Conservation (phyloP, 2,888 invertebrate genomes). For the Chironomus tentans region DNA sequence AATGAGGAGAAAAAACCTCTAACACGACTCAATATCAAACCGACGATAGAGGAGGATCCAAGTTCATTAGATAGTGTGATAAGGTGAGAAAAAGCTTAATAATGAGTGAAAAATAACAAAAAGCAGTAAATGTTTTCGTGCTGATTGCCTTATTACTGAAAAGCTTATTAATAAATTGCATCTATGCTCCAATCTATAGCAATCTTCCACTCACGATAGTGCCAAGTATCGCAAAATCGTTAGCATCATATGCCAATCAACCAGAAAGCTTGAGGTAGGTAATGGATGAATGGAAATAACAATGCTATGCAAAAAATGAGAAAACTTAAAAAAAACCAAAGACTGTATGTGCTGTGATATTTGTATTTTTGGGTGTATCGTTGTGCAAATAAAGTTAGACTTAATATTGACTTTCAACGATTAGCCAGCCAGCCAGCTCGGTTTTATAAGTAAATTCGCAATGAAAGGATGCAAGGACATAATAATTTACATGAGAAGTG, state of each 20-base stretch:
- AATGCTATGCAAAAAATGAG: too few species aligned
- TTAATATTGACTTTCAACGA: too few species aligned
- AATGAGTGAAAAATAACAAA: neutral
- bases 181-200: neutral
- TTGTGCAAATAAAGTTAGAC: too few species aligned
- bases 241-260: slow-evolving; percentile 9
- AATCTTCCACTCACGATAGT: slow-evolving; percentile 25
- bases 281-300: neutral
- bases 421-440: too few species aligned
- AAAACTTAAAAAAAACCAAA: too few species aligned
- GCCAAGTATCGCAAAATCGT: slow-evolving; percentile 20
- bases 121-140: too few species aligned
- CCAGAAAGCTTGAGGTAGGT: slow-evolving; percentile 6
- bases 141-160: too few species aligned
- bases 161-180: neutral
- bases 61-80: slow-evolving; percentile 25
- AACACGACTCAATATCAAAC: neutral
- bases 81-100: slow-evolving; percentile 7
- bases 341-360: too few species aligned
- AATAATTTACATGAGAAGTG: too few species aligned
- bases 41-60: slow-evolving; percentile 18
- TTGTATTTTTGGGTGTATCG: too few species aligned
- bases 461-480: too few species aligned
- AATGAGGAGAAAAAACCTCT: slow-evolving; percentile 16
- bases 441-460: too few species aligned